Base-by-base conservation (phyloP, 2,113 vertebrate genomes). In the Eudyptes chrysolophus region DNA sequence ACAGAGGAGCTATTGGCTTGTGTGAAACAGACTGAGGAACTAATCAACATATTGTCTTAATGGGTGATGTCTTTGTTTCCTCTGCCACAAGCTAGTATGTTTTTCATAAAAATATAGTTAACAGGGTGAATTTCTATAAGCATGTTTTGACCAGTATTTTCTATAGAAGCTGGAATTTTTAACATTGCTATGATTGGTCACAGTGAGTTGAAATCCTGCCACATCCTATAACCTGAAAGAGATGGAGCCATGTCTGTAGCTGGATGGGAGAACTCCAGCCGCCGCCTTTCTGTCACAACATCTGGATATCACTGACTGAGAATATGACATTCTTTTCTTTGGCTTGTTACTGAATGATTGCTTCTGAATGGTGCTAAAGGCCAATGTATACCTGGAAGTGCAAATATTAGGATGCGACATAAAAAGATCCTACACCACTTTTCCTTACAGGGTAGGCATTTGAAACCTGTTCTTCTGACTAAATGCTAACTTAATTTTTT, bases 141-240 rank as follows among this genome's bases (percentile, higher is more conserved):
- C 2, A 19, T 48, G 8, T 13, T 58, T 83, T 72, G 60, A 27
- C 30, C 24, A 54, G 8, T 49, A 13, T 84, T 78, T 75, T 24
- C 69, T 44, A 27, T 4, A 27, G 26, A 58, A 24, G 5, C 11
- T 29, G 26, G 24, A 74, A 25, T 66, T 72, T 88, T 80, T 69
- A 18, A 48, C 34, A 13, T 29, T 0, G 0, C 13, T 71, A 17
- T 13, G 11, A 8, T 7, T 29, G 24, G 16, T 29, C 20, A 24
- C 0, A 1, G 57, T 22, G n/a, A 21, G 42, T 29, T 87, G 36
- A 52, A 84, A 92, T 66, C 7, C 29, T 91, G 16, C 3, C 11
- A 19, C 30, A 34, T 38, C 12, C 27, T 22, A 25, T 16, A 74
- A 42, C 19, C 10, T 68, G 51, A 44, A 75, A 38, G 29, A 71